Evolutionary conservation across 2,797 vertebrate species (phyloP).

Genomic region (Setipinna tenuifilis): DNA sequence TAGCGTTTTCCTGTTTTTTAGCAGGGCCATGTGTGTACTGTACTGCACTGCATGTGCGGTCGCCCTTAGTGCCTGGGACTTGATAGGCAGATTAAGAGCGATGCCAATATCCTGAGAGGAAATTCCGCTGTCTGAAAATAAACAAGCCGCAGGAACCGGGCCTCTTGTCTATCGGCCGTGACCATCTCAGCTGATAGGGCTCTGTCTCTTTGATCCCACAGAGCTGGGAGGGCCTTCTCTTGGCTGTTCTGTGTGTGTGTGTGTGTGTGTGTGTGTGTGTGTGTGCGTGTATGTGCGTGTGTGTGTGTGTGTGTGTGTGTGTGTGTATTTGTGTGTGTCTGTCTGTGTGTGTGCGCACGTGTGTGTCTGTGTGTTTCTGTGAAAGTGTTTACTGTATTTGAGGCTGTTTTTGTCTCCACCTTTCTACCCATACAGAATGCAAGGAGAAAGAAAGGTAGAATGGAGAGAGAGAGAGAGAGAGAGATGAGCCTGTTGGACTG

Average conservation of each 20-base stretch:
- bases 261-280: neutral
- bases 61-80: slow-evolving; percentile 24
- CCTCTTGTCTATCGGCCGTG: slow-evolving; percentile 47
- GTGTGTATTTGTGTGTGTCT: neutral
- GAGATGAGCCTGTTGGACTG: slow-evolving; percentile 13
- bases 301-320: slow-evolving; percentile 9
- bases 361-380: neutral
- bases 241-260: slow-evolving; percentile 24
- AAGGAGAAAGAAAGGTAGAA: neutral
- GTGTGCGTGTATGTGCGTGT: slow-evolving; percentile 22
- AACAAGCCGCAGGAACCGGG: slow-evolving; percentile 59
- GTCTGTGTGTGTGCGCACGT: neutral
- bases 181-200: slow-evolving; percentile 47
- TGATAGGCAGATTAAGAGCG: slow-evolving; percentile 48
- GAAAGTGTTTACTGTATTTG: neutral
- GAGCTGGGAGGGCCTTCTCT: slow-evolving; percentile 48
- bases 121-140: slow-evolving; percentile 67
- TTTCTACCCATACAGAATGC: too few species aligned
- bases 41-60: slow-evolving; percentile 31
- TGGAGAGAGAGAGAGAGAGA: neutral
- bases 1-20: slow-evolving; percentile 44
- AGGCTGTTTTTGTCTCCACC: neutral
- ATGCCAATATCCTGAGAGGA: slow-evolving; percentile 60
- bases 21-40: neutral
- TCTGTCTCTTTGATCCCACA: slow-evolving; percentile 58